Base-by-base conservation (phyloP, 2,888 invertebrate species). In the Phymatocera aterrima region DNA sequence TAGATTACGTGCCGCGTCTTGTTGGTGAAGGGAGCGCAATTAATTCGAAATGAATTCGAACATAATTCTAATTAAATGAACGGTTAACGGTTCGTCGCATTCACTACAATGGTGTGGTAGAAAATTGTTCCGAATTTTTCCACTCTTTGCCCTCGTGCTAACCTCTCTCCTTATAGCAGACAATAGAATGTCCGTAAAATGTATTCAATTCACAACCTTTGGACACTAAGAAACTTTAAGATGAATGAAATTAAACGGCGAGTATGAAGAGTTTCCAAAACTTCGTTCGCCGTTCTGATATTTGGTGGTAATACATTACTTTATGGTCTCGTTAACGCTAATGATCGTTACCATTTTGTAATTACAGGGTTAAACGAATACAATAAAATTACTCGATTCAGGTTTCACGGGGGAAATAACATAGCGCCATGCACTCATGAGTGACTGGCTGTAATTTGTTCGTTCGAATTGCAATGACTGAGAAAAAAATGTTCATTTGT, bases 401-500 rank as follows among this genome's bases (percentile, higher is more conserved):
- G 15, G 43, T 68, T 43, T 46, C n/a, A 40, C 68, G 72, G 28
- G n/a, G 31, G 18, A 48, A 51, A 48, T 51, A 21, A 28, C 43
- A 28, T 8, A 15, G 43, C 48, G 31, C 34, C 31, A 34, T 4
- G 72, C 48, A 72, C 8, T 34, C 34, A 18, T 6, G n/a, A n/a
- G 51, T 31, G 28, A 57, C 57, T 72, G 18, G 51, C 51, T 72
- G 31, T 10, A 48, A 72, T 51, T 72, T 72, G 72, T 72, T 72
- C 12, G 12, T 18, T 28, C 72, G 31, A 34, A 31, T 72, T 51
- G 28, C 12, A 21, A 34, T 21, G n/a, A 24, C 40, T 2, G 15
- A n/a, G 34, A 15, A n/a, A 15, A 43, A 43, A 28, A 68, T 24
- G 5, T n/a, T 3, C 40, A 24, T 65, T 65, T 65, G 37, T 10